Evolutionary conservation across 35 echinoderm and acorn worm genomes (phyloP), one percentile per base, ranked within the genome.

Genomic region (Lytechinus variegatus): DNA sequence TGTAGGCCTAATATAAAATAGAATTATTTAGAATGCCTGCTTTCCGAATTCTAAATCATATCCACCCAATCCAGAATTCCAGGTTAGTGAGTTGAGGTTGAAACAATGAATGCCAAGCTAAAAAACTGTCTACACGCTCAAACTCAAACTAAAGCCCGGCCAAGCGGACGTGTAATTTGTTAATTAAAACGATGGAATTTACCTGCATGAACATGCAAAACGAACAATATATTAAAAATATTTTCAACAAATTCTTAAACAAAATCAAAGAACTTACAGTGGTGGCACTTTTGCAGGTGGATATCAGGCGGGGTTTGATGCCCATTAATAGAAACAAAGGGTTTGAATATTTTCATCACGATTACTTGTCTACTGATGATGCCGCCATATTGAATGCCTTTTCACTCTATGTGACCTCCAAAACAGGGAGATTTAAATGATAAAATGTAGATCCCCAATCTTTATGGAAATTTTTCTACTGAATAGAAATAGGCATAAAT

Each of bases 361-460:
- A 95, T 95, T 90, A 93, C 87, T 95, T 44, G 86, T 90, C 95
- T 89, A 95, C 87, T 95, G 54, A 95, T 89, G 95, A 95, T 89
- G 95, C 95, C 95, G 95, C 95, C 95, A 95, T 95, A 95, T 89
- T 95, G 95, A 89, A 95, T 89, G 87, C 95, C 95, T 87, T 9
- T 95, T 95, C 87, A 95, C 95, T 44, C 87, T 28, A 53, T 89
- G 87, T 95, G 95, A 95, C 95, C 95, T 95, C 95, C 87, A 91
- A 29, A 87, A 44, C 56, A 90, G 87, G 54, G 53, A 54, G 28
- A 89, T 89, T 55, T 56, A 56, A 91, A 91, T 89, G 87, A 87
- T 24, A 55, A 95, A 95, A 95, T 89, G 54, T 87, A 89, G 87
- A 87, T 91, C 54, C 61, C 11, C 53, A 14, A 8, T 79, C 21